Evolutionary conservation across 2,888 invertebrate genomes (phyloP), one percentile per base, ranked within the genome.

Genomic region (Sinelater perroti): DNA sequence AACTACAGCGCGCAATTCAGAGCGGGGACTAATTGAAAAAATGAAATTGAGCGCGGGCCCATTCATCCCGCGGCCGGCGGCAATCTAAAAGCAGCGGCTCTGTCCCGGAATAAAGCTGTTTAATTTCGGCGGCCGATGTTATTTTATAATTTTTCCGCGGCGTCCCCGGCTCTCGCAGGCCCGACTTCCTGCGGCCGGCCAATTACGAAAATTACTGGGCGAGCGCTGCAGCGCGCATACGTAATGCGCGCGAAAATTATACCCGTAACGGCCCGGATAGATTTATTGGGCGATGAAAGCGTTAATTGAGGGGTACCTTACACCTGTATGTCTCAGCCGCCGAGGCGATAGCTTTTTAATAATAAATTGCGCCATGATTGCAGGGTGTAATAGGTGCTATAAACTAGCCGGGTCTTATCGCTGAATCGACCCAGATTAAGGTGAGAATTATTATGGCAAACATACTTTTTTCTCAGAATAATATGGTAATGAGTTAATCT

Each of bases 261-360:
- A 44, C 21, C 5, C 18, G 33, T 26, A 24, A 40, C 14, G 5
- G 24, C 14, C 8, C 26, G 10, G 6, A 33, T 45, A 36, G 35
- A 56, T 56, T 56, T 56, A 56, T 56, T 40, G 51, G 46, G 44
- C 51, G 56, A 33, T 51, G 56, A 56, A 56, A 50, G 56, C 51
- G 56, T 44, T 56, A 56, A 56, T 56, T 56, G 50, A 21, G 24
- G 56, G 56, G 13, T 56, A 50, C 38, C 24, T 45, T 44, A 46
- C 56, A 45, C 26, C 46, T 16, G 31, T 56, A 45, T 56, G 45
- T 56, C 51, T 56, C 51, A 38, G n/a, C n/a, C n/a, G n/a, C n/a
- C n/a, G n/a, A n/a, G n/a, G n/a, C n/a, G n/a, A n/a, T n/a, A n/a
- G n/a, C n/a, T n/a, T n/a, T n/a, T n/a, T n/a, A n/a, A n/a, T n/a